Evolutionary conservation across 1,140 invertebrate genomes (phyloP).

Genomic region (Antheraea mylitta): DNA sequence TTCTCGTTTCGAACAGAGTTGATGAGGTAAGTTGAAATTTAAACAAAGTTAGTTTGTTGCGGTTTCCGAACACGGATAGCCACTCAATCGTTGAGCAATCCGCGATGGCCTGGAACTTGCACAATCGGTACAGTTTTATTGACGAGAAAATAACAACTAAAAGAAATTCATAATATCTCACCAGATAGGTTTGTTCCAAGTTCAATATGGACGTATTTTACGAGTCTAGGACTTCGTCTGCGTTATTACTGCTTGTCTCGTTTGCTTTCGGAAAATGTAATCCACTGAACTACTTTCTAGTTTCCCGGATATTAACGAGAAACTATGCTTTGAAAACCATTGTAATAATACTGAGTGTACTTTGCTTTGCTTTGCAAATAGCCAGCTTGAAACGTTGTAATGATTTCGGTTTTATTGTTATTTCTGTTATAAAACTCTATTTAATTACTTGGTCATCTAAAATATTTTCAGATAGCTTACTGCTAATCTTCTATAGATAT

Average conservation of each 20-base stretch:
- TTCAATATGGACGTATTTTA: constrained; percentile 1
- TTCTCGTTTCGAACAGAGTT: constrained; percentile 11
- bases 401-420: no score
- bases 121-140: background rate
- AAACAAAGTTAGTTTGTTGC: constrained; percentile 52
- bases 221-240: constrained; percentile 5
- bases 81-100: constrained; percentile 40
- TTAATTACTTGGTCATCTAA: no score
- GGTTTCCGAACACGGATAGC: constrained; percentile 41
- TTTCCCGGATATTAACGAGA: background rate
- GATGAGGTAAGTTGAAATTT: constrained; percentile 37
- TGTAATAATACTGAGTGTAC: no score
- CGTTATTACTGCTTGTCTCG: constrained; percentile 8
- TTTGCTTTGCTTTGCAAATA: no score
- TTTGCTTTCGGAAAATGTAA: constrained; percentile 4
- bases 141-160: background rate
- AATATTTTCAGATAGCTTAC: no score
- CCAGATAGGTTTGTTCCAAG: constrained; percentile 8
- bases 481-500: no score
- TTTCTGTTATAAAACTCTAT: no score
- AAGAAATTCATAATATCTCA: background rate
- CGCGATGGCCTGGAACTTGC: constrained; percentile 7
- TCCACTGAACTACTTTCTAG: background rate
- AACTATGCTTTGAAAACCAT: background rate
- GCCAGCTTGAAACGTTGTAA: no score